phyloP scores from a whole-genome alignment of 2,888 invertebrate genomes.

The Eupeodes latifasciatus region DNA sequence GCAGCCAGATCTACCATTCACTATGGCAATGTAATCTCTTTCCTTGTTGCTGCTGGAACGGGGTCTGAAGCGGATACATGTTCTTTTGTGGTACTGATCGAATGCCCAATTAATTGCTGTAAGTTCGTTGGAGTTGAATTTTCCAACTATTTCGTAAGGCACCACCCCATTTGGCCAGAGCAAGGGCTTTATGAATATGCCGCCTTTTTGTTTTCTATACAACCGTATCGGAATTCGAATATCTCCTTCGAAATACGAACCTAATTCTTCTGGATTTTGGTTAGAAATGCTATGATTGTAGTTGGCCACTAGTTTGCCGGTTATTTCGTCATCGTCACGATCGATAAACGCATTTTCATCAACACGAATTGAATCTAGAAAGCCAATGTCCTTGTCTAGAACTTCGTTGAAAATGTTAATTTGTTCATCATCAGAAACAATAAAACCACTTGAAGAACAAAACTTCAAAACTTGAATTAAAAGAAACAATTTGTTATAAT shows the following conservation, averaged over 20 bases:
- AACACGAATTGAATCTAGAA: conserved; percentile 63
- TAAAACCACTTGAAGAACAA: not conserved
- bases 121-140: conserved; percentile 86
- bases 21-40: conserved; percentile 88
- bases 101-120: conserved; percentile 88
- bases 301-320: conserved; percentile 77
- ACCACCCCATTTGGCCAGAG: conserved; percentile 89
- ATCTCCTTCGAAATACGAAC: conserved; percentile 91
- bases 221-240: conserved; percentile 86
- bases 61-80: conserved; percentile 89
- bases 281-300: conserved; percentile 58
- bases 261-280: conserved; percentile 91
- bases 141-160: conserved; percentile 88
- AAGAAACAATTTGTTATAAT: not conserved
- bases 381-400: too few relatives aligned
- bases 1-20: conserved; percentile 88
- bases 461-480: not conserved
- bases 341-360: conserved; percentile 83
- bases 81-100: conserved; percentile 88
- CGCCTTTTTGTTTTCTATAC: conserved; percentile 84
- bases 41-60: conserved; percentile 85
- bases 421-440: not conserved
- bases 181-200: conserved; percentile 85
- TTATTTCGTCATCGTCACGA: conserved; percentile 84
- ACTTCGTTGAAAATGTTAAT: not conserved